phyloP scores from a whole-genome alignment of 2,888 invertebrate species.

The Omphaloscelis lunosa region DNA sequence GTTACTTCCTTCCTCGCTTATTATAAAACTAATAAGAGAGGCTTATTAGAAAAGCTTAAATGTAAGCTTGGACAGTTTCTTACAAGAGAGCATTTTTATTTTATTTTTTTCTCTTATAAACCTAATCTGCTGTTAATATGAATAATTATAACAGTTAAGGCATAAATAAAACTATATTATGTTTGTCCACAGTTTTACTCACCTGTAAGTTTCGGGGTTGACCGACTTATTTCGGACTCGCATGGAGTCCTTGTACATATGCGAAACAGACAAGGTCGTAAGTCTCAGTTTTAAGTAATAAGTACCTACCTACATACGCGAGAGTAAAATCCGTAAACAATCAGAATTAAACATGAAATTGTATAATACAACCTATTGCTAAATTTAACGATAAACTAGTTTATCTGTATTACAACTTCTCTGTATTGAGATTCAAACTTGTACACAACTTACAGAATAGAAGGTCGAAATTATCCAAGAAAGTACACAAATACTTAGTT shows the following conservation, averaged over 20 bases:
- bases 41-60: constrained; percentile 6
- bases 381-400: constrained; percentile 12
- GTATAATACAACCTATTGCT: not conserved
- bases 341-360: constrained; percentile 11
- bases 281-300: not conserved
- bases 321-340: constrained; percentile 8
- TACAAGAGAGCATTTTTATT: not conserved
- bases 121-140: not conserved
- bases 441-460: constrained; percentile 22
- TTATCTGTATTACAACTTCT: constrained; percentile 5
- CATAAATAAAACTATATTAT: not conserved
- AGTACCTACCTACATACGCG: not conserved
- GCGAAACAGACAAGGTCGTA: not conserved
- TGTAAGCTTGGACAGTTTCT: constrained; percentile 1
- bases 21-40: constrained; percentile 33
- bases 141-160: not conserved
- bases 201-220: not conserved
- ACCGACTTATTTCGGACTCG: not conserved
- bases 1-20: constrained; percentile 14
- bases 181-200: not conserved
- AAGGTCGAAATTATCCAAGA: constrained; percentile 41
- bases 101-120: too few species aligned
- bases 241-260: not conserved
- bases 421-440: constrained; percentile 14
- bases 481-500: constrained; percentile 61